phyloP scores from a whole-genome alignment of 2,113 vertebrate species.

The Phalacrocorax carbo region DNA sequence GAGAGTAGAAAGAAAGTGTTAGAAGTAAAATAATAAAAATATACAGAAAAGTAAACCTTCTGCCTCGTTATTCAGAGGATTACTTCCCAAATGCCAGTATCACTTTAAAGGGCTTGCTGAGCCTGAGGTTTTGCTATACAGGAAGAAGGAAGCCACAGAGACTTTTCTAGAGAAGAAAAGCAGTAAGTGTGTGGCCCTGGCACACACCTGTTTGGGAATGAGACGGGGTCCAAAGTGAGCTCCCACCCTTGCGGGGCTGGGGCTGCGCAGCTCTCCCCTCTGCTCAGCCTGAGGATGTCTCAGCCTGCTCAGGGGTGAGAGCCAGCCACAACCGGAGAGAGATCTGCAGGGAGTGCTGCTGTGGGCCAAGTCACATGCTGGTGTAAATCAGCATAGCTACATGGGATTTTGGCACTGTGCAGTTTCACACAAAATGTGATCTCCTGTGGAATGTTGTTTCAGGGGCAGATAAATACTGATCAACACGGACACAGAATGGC shows the following conservation, averaged over 20 bases:
- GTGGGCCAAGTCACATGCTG: background rate
- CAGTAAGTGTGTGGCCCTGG: fast-evolving
- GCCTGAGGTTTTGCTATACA: background rate
- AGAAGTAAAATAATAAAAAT: background rate
- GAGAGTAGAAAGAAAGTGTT: background rate
- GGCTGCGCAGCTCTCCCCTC: background rate
- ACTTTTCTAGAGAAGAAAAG: background rate
- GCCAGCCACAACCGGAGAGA: background rate
- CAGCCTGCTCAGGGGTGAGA: background rate
- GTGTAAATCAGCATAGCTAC: background rate
- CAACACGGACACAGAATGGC: background rate
- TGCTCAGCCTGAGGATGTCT: background rate
- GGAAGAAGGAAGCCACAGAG: background rate
- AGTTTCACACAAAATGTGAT: background rate
- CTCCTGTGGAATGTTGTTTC: background rate
- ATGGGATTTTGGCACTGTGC: background rate
- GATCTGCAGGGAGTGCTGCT: too few relatives aligned
- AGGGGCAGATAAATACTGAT: background rate
- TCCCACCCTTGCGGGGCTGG: background rate
- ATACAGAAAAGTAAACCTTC: background rate
- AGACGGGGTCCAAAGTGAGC: background rate
- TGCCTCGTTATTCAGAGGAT: background rate
- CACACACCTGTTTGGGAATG: background rate
- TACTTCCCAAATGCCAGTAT: background rate
- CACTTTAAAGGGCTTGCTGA: background rate